Percentiles rank a stretch among this genome's conserved stretches.
Conservation (phyloP, 2,888 invertebrate species). For the Teleiodes luculella region DNA sequence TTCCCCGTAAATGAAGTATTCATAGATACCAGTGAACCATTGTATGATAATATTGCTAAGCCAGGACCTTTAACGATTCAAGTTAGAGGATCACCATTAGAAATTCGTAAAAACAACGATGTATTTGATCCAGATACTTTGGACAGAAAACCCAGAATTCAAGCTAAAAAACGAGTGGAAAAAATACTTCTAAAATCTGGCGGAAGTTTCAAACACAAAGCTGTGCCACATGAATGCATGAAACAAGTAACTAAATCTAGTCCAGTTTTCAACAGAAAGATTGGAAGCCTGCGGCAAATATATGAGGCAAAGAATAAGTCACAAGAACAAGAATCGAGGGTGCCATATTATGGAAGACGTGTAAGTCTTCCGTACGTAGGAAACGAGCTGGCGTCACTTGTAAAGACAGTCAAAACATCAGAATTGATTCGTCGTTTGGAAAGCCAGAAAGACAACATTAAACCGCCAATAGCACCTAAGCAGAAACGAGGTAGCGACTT, state of each 20-base stretch:
- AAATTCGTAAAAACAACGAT: conserved; percentile 82
- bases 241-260: conserved; percentile 46
- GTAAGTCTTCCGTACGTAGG: conserved; percentile 56
- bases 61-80: conserved; percentile 90
- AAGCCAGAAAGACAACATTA: conserved; percentile 45
- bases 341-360: conserved; percentile 53
- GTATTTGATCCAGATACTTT: conserved; percentile 92
- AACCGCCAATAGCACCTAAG: conserved; percentile 68
- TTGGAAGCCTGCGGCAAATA: conserved; percentile 87
- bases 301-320: conserved; percentile 84
- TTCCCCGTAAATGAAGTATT: conserved; percentile 83
- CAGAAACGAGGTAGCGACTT: conserved; percentile 49
- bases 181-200: conserved; percentile 81
- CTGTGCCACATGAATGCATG: conserved; percentile 47
- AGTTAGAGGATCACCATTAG: conserved; percentile 86
- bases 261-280: conserved; percentile 75
- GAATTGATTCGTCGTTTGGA: conserved; percentile 57
- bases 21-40: conserved; percentile 77
- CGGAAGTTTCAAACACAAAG: conserved; percentile 84
- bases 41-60: conserved; percentile 76
- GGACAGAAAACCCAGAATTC: conserved; percentile 83
- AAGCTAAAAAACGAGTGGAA: conserved; percentile 62
- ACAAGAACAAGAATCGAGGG: conserved; percentile 43
- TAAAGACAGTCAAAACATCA: conserved; percentile 50
- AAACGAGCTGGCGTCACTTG: conserved; percentile 52